Evolutionary conservation across 2,113 vertebrate species (phyloP).

Genomic region (Sphyrna mokarran): DNA sequence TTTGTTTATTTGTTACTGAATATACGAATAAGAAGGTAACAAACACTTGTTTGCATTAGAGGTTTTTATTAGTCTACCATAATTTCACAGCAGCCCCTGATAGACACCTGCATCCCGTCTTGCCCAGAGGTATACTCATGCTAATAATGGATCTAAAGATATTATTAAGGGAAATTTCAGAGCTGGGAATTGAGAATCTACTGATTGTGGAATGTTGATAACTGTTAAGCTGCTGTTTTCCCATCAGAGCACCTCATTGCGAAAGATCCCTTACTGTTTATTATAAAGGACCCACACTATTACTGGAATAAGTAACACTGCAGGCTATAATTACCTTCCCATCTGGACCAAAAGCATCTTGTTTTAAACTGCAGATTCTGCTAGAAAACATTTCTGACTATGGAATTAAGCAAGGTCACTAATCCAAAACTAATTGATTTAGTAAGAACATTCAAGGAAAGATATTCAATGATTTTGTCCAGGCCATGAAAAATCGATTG

Average conservation of each 20-base stretch:
- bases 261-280: not conserved
- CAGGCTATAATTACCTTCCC: not conserved
- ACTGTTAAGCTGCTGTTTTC: conserved; percentile 12
- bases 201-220: not conserved
- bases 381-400: not conserved
- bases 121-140: not conserved
- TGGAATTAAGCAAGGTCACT: not conserved
- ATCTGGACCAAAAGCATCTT: not conserved
- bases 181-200: conserved; percentile 18
- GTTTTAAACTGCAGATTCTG: not conserved
- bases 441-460: not conserved
- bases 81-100: not conserved
- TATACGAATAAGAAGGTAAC: not conserved
- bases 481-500: not conserved
- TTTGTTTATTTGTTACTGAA: not conserved
- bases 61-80: not conserved
- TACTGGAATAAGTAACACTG: not conserved
- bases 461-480: not conserved
- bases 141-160: conserved; percentile 6
- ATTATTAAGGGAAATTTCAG: conserved; percentile 14
- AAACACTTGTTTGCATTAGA: not conserved
- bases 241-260: not conserved
- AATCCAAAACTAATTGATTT: not conserved
- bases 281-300: not conserved
- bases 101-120: not conserved